A percentile compares a stretch with the other conserved stretches of the same genome.
phyloP scores from a whole-genome alignment of 2,888 invertebrate species.

The Nephrotoma guestfalica region DNA sequence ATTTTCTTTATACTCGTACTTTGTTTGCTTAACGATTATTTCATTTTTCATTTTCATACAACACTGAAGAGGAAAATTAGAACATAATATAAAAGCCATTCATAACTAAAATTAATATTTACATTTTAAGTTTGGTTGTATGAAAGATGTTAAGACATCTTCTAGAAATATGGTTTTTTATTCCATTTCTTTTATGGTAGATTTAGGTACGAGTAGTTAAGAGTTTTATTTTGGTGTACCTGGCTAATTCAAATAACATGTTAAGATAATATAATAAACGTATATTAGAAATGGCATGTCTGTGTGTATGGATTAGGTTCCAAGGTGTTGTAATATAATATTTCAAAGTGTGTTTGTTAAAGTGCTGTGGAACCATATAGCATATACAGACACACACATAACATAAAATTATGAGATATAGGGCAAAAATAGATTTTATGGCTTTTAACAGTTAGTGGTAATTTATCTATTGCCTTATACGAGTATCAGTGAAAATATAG shows the following conservation, averaged over 20 bases:
- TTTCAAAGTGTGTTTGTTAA: not conserved
- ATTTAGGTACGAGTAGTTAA: not conserved
- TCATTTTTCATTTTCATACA: not conserved
- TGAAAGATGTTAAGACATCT: not conserved
- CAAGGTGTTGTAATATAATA: not conserved
- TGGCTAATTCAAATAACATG: not conserved
- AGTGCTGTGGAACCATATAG: not conserved
- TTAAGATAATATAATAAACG: not conserved
- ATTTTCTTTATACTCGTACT: not conserved
- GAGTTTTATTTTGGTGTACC: not conserved
- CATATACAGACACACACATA: not conserved
- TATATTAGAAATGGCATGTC: not conserved
- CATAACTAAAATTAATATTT: not conserved
- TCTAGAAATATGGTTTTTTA: not conserved
- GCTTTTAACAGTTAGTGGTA: not conserved
- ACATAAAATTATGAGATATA: not conserved
- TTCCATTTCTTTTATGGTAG: too few species aligned
- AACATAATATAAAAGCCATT: not conserved
- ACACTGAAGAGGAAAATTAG: not conserved
- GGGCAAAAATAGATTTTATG: not conserved
- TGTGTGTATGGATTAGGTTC: not conserved
- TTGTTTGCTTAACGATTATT: not conserved
- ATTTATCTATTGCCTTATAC: not conserved
- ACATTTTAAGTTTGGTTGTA: not conserved
- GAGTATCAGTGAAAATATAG: not conserved